Conservation (phyloP, 2,797 vertebrate genomes). For the Cirrhinus mrigala region DNA sequence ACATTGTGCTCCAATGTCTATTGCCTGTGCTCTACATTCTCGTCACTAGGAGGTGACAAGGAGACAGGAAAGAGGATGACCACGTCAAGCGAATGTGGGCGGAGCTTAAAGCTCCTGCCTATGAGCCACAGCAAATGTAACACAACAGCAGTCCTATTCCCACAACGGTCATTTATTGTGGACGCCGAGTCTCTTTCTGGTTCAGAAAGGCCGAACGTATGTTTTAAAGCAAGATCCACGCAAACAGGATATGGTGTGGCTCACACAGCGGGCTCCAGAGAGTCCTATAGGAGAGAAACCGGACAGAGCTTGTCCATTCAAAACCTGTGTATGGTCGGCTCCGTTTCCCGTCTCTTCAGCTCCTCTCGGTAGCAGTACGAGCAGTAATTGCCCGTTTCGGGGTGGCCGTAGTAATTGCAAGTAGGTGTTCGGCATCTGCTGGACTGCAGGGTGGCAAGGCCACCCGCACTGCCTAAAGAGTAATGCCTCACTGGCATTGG, state of each 20-base stretch:
- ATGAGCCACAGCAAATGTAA: slow-evolving; percentile 77
- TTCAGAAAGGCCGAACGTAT: slow-evolving; percentile 36
- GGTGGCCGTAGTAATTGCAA: slow-evolving; percentile 95
- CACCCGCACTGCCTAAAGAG: slow-evolving; percentile 71
- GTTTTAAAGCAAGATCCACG: slow-evolving; percentile 46
- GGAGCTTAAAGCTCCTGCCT: slow-evolving; percentile 67
- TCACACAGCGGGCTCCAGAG: not conserved
- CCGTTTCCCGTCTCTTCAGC: slow-evolving; percentile 85
- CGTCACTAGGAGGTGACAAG: slow-evolving; percentile 73
- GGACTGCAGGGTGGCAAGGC: slow-evolving; percentile 78
- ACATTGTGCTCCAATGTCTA: slow-evolving; percentile 42
- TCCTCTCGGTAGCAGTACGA: slow-evolving; percentile 95
- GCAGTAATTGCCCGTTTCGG: slow-evolving; percentile 95
- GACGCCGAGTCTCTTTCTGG: slow-evolving; percentile 4
- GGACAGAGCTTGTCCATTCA: slow-evolving; percentile 69
- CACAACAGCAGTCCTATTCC: slow-evolving; percentile 60
- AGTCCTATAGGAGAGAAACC: slow-evolving; percentile 44
- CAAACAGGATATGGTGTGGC: slow-evolving; percentile 35
- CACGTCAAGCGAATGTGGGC: slow-evolving; percentile 54
- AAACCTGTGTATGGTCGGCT: slow-evolving; percentile 86
- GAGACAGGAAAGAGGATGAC: slow-evolving; percentile 54
- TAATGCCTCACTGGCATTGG: slow-evolving; percentile 75
- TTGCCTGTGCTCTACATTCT: slow-evolving; percentile 74
- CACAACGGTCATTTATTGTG: slow-evolving; percentile 51
- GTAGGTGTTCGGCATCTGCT: slow-evolving; percentile 90